phyloP scores from a whole-genome alignment of 1,140 invertebrate species.

The Uloborus diversus region DNA sequence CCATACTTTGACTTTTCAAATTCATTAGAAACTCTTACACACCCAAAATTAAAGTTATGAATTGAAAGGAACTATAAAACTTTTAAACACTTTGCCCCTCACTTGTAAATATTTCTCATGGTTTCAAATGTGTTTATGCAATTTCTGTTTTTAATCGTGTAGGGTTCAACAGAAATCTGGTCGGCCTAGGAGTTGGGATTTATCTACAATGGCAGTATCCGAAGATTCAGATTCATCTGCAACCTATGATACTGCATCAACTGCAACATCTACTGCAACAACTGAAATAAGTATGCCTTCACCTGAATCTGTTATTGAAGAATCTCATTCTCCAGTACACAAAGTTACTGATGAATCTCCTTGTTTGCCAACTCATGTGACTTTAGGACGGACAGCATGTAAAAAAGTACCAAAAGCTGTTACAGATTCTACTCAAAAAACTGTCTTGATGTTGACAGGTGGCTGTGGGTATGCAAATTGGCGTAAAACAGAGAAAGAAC shows the following conservation, averaged over 20 bases:
- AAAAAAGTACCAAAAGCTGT: slow-evolving; percentile 27
- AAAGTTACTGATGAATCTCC: slow-evolving; percentile 34
- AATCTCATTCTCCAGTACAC: slow-evolving; percentile 37
- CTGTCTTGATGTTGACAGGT: slow-evolving; percentile 85
- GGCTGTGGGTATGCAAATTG: slow-evolving; percentile 87
- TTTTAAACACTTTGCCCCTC: too few relatives aligned
- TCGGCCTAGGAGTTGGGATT: slow-evolving; percentile 79
- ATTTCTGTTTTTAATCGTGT: too few relatives aligned
- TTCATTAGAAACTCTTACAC: too few relatives aligned
- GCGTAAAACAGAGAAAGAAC: slow-evolving; percentile 62
- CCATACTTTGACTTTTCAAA: too few relatives aligned
- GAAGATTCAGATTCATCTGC: slow-evolving; percentile 82
- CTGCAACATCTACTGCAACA: slow-evolving; percentile 71
- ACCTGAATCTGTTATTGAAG: slow-evolving; percentile 49
- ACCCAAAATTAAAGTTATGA: not conserved
- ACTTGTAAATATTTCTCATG: too few relatives aligned
- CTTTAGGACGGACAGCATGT: slow-evolving; percentile 28
- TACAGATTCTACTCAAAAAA: slow-evolving; percentile 66
- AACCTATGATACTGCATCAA: slow-evolving; percentile 76
- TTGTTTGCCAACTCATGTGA: slow-evolving; percentile 44
- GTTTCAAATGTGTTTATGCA: too few relatives aligned
- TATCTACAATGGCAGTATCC: slow-evolving; percentile 80
- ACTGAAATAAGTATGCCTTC: slow-evolving; percentile 69
- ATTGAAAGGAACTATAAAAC: not conserved
- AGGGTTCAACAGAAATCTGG: slow-evolving; percentile 72